Base-by-base conservation (phyloP, 1,140 invertebrate species). In the Listronotus bonariensis region DNA sequence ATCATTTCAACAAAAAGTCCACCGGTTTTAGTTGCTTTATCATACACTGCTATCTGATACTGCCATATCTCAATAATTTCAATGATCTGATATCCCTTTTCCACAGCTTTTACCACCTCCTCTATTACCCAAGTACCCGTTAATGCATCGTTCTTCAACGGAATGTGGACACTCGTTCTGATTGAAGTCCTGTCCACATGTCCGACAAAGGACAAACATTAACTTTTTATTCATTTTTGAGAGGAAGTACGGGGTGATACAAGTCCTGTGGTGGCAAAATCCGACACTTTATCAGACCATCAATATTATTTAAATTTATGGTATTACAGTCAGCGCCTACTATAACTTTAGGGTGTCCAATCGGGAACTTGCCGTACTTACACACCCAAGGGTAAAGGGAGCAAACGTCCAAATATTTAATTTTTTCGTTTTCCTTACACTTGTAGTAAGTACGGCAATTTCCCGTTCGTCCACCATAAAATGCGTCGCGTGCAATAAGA, bases 51-150 rank as follows among this genome's bases (percentile, higher is more conserved):
- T 3, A 40, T 7, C 10, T 7, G 10, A 40, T 14, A 40, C 38
- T 40, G 10, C 38, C 38, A 40, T 14, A 40, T 14, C n/a, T 81
- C 77, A 42, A 65, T 71, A 15, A 80, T 68, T 14, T 76, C 48
- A 6, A 77, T 0, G 32, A 83, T 68, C 56, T 62, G 63, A 42
- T 70, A 68, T 0, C 52, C 52, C 40, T 53, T 67, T 32, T 62
- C 42, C 0, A 61, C 0, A 0, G 80, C 79, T 58, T 76, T 73
- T 31, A 55, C 20, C 6, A 81, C 11, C 70, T 82, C 80, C 15
- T 76, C 70, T 9, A 70, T 67, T 0, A 76, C 73, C 74, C 77
- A 82, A 4, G 76, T 79, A 42, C 80, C 79, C 0, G 46, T 70
- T 9, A 82, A 63, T 0, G 56, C 18, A 31, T n/a, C 78, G 59